Evolutionary conservation across 2,797 vertebrate genomes (phyloP).

Genomic region (Masticophis lateralis): DNA sequence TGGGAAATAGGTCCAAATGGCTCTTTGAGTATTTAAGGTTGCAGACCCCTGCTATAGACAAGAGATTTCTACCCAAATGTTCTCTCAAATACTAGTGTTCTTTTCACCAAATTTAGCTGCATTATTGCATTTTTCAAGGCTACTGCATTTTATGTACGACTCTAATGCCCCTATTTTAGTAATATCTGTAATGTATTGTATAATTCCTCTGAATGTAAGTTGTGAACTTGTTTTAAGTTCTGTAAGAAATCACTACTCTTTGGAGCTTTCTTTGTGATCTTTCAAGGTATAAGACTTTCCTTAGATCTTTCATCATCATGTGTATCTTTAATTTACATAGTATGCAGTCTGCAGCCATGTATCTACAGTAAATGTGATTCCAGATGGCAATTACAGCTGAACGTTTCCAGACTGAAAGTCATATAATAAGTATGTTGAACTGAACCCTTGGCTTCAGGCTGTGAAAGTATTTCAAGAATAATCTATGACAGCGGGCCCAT

Average conservation of each 20-base stretch:
- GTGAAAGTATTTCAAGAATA: neutral
- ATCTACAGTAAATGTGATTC: neutral
- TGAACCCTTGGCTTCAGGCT: neutral
- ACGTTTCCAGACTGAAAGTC: neutral
- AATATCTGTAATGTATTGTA: neutral
- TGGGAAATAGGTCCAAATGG: too few relatives aligned
- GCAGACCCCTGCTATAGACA: neutral
- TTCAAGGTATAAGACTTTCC: neutral
- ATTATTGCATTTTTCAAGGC: neutral
- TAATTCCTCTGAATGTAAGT: neutral
- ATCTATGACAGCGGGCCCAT: neutral
- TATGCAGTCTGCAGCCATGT: neutral
- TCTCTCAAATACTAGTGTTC: neutral
- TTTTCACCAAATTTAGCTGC: neutral
- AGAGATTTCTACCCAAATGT: neutral
- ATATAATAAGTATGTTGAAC: neutral
- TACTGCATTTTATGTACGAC: neutral
- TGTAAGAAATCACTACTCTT: neutral
- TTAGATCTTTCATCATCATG: neutral
- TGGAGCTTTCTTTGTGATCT: neutral
- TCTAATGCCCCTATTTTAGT: neutral
- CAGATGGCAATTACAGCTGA: neutral
- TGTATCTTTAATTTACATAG: neutral
- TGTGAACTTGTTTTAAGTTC: neutral
- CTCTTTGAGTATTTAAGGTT: too few relatives aligned